phyloP scores from a whole-genome alignment of 2,888 invertebrate genomes.

The Serripes groenlandicus region DNA sequence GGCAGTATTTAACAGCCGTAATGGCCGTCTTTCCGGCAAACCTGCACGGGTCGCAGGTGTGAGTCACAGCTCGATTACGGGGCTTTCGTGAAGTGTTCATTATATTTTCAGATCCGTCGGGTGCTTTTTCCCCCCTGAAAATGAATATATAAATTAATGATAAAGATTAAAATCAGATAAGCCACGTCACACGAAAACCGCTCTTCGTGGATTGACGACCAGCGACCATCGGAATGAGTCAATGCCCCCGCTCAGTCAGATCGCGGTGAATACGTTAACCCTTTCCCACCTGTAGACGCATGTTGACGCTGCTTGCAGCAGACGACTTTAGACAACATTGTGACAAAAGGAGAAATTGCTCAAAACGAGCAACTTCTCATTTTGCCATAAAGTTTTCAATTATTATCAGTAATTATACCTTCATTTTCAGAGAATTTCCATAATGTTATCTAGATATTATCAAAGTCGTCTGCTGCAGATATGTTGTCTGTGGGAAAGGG shows the following conservation, averaged over 20 bases:
- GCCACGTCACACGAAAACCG: too few relatives aligned
- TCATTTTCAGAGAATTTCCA: background rate
- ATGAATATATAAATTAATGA: background rate
- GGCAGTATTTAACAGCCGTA: slow-evolving; percentile 37
- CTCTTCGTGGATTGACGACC: too few relatives aligned
- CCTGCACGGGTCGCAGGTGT: slow-evolving; percentile 43
- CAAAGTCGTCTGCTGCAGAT: too few relatives aligned
- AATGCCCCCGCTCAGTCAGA: too few relatives aligned
- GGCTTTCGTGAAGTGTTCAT: slow-evolving; percentile 11
- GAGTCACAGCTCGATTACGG: background rate
- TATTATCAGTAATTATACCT: too few relatives aligned
- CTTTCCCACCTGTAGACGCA: too few relatives aligned
- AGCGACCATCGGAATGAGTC: too few relatives aligned
- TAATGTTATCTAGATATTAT: too few relatives aligned
- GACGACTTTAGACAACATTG: background rate
- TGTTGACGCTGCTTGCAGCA: too few relatives aligned
- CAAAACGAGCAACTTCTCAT: background rate
- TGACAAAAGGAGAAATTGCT: background rate
- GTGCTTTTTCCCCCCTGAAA: background rate
- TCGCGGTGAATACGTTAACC: background rate
- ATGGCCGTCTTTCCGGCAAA: slow-evolving; percentile 31
- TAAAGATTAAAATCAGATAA: background rate
- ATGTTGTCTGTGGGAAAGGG: too few relatives aligned
- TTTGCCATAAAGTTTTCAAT: background rate
- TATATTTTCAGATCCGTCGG: background rate